Percentiles rank a stretch among this genome's conserved stretches.
Evolutionary conservation across 2,113 vertebrate genomes (phyloP).

Genomic region (Centropus bengalensis): DNA sequence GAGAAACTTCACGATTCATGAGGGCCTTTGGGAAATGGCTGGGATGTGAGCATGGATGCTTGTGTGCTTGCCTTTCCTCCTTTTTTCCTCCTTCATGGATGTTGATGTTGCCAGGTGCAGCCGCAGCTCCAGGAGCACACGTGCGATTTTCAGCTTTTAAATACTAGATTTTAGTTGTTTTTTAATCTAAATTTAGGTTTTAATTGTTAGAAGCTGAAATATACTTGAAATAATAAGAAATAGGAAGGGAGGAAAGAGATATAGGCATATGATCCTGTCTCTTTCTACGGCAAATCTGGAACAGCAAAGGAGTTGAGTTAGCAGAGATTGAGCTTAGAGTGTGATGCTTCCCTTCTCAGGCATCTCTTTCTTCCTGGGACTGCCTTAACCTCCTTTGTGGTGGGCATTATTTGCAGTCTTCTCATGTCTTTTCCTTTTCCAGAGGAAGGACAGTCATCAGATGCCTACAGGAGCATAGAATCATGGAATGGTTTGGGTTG

Average conservation of each 20-base stretch:
- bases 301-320: neutral
- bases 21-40: neutral
- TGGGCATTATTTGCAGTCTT: neutral
- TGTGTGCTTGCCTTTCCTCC: fast-evolving
- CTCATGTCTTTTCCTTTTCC: neutral
- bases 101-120: fast-evolving
- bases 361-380: neutral
- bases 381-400: neutral
- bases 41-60: neutral
- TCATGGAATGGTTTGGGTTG: no score
- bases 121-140: fast-evolving
- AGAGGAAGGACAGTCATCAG: neutral
- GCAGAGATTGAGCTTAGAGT: neutral
- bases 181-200: neutral
- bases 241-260: neutral
- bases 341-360: neutral
- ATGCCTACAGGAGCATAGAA: neutral
- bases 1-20: neutral
- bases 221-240: neutral
- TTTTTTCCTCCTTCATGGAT: neutral
- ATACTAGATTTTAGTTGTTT: neutral
- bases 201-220: neutral
- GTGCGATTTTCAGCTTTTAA: neutral
- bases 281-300: neutral
- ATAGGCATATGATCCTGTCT: neutral